phyloP scores from a whole-genome alignment of 2,113 vertebrate genomes.

The Peromyscus polionotus region DNA sequence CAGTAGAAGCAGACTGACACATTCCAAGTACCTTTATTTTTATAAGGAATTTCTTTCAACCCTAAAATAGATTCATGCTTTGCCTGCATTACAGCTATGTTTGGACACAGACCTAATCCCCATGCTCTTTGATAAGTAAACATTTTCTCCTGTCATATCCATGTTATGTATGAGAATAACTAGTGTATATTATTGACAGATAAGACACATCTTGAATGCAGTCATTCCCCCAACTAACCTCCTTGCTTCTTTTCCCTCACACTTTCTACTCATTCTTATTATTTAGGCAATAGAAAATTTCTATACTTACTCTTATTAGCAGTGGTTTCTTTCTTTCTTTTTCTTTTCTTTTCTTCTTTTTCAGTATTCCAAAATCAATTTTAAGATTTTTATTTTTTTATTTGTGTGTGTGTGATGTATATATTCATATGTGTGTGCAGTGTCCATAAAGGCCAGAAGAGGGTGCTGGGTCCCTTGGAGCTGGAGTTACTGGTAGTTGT shows the following conservation, averaged over 20 bases:
- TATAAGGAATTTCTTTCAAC: constrained; percentile 59
- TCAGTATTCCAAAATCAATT: background rate
- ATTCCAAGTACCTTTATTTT: constrained; percentile 47
- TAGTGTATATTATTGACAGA: background rate
- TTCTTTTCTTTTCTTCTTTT: background rate
- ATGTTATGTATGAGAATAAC: constrained; percentile 22
- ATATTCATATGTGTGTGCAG: background rate
- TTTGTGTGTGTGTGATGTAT: background rate
- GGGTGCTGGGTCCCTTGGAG: background rate
- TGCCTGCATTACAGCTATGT: background rate
- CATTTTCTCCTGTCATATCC: background rate
- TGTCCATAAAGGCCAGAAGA: background rate
- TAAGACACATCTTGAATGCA: background rate
- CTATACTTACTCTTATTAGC: background rate
- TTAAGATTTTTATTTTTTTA: background rate
- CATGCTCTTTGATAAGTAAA: constrained; percentile 39
- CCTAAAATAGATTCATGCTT: constrained; percentile 48
- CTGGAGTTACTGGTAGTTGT: background rate
- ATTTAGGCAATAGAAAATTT: background rate
- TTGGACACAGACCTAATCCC: constrained; percentile 43
- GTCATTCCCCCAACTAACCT: background rate
- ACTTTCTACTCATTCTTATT: background rate
- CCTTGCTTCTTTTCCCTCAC: background rate
- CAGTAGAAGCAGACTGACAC: background rate
- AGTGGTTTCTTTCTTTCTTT: background rate